phyloP scores from a whole-genome alignment of 1,140 invertebrate genomes.

The Triops cancriformis region DNA sequence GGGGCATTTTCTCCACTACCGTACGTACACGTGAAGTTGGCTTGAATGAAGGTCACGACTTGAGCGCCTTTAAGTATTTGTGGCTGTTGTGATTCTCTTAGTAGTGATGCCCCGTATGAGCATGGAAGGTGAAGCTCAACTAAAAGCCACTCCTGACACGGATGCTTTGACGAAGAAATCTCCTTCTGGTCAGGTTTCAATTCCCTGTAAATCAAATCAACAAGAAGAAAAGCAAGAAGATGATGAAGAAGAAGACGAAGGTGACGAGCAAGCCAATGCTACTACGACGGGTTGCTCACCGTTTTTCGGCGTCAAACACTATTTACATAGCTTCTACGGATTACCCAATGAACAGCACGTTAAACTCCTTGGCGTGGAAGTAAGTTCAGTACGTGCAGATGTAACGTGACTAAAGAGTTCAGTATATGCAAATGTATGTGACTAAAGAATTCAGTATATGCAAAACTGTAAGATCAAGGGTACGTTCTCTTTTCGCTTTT shows the following conservation, averaged over 20 bases:
- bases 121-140: not conserved
- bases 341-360: constrained; percentile 17
- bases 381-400: not conserved
- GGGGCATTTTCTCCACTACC: not conserved
- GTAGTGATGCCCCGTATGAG: not conserved
- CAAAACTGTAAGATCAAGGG: not conserved
- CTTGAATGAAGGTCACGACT: not conserved
- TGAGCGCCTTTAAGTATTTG: not conserved
- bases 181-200: not conserved
- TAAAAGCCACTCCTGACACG: not conserved
- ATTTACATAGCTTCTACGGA: constrained; percentile 22
- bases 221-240: not conserved
- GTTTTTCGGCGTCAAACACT: constrained; percentile 23
- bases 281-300: not conserved
- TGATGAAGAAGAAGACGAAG: not conserved
- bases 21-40: not conserved
- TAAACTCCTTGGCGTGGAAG: not conserved
- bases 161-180: not conserved
- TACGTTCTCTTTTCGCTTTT: not conserved
- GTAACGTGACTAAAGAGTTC: not conserved
- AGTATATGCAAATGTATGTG: not conserved
- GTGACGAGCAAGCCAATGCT: not conserved
- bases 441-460: not conserved
- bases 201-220: not conserved
- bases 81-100: not conserved